A percentile compares a stretch with the other conserved stretches of the same genome.
phyloP scores from a whole-genome alignment of 2,888 invertebrate genomes.

The Drosophila pseudotakahashii region DNA sequence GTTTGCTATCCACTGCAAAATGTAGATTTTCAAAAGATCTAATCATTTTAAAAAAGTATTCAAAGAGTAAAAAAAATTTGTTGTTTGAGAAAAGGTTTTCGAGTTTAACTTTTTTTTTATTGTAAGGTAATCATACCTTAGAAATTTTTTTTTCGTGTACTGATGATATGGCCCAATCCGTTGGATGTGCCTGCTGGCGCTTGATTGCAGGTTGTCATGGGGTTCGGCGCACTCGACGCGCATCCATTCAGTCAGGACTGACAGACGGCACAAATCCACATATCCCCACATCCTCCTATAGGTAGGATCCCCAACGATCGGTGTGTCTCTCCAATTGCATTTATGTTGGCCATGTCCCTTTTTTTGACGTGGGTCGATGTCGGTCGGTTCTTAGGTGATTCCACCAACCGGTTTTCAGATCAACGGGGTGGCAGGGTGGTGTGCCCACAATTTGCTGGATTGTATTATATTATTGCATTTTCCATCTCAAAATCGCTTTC shows the following conservation, averaged over 20 bases:
- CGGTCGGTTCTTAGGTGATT: constrained; percentile 41
- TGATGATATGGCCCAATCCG: constrained; percentile 30
- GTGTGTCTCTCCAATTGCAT: constrained; percentile 52
- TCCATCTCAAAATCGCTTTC: constrained; percentile 12
- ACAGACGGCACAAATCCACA: constrained; percentile 55
- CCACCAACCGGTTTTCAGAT: constrained; percentile 44
- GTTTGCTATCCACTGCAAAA: too few species aligned
- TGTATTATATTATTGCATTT: constrained; percentile 37
- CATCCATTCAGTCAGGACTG: constrained; percentile 49
- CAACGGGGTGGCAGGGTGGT: constrained; percentile 29
- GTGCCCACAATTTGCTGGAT: constrained; percentile 1
- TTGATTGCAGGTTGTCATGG: constrained; percentile 79
- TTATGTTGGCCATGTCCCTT: constrained; percentile 58
- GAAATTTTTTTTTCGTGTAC: constrained; percentile 3
- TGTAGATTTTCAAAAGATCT: too few species aligned
- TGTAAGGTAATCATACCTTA: neutral
- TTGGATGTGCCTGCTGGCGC: constrained; percentile 51
- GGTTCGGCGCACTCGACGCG: constrained; percentile 44
- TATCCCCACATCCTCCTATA: constrained; percentile 32
- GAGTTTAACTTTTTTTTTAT: neutral
- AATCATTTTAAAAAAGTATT: too few species aligned
- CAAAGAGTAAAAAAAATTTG: too few species aligned
- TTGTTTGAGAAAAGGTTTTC: too few species aligned
- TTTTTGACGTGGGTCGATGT: constrained; percentile 68
- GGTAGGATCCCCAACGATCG: constrained; percentile 30